Base-by-base conservation (phyloP, 2,888 invertebrate species). In the Molanna angustata region DNA sequence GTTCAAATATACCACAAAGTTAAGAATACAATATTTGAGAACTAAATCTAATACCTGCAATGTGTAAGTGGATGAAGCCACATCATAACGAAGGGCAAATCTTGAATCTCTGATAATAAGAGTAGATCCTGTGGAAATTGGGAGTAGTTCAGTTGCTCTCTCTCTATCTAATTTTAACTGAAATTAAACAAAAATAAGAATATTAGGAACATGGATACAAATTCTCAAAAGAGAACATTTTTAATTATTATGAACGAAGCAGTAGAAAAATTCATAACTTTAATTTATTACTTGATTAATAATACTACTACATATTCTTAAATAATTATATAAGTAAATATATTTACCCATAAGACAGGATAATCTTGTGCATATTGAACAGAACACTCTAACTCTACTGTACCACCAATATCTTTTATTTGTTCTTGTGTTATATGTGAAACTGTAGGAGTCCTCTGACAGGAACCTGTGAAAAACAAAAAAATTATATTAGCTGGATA, bases 401-500 rank as follows among this genome's bases (percentile, higher is more conserved):
- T 87, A 3, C 90, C 89, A 1, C 94, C 94, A 53, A 94, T 93
- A 68, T 94, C 93, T 64, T 90, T 85, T 43, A 94, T 91, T 74
- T 94, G 93, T 66, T 92, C 90, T 66, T 93, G 93, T 0, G 93
- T 89, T 61, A 94, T 92, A 65, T 91, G 90, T 0, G 94, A 92
- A 64, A 93, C 93, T 1, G 91, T 91, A 1, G 93, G 93, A 0
- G 90, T 90, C 59, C 92, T 49, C 22, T 53, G 53, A 14, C 49
- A 53, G 16, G 40, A 35, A 14, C 39, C 53, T 53, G 40, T 3
- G 13, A 35, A 16, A 13, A 32, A 11, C n/a, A n/a, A n/a, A 22
- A 39, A 4, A 27, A 27, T 27, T 27, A 27, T 27, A 27, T 11
- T 27, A 4, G 27, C 11, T 27, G 11, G 27, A 4, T 27, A 27